These are phyloP conservation scores for Parnassius apollo DNA, from an alignment of 2,888 invertebrate genomes.

Conservation along the genomic window DNA sequence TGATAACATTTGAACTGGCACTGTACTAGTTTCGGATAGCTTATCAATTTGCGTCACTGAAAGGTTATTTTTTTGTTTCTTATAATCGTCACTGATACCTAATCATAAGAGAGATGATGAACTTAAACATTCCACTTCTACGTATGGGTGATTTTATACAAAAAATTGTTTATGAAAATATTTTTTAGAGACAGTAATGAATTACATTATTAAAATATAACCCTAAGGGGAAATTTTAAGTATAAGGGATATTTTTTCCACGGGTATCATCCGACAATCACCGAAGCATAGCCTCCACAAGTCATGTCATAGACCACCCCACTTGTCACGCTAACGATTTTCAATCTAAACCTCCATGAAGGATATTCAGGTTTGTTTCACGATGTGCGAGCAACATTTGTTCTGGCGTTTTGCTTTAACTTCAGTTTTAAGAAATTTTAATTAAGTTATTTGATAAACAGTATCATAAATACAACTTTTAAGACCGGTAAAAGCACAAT, in stretches of 20 bases:
- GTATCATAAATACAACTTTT: too few species aligned
- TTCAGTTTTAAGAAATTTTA: too few species aligned
- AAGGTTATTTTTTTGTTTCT: slow-evolving; percentile 39
- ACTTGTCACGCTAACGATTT: slow-evolving; percentile 68
- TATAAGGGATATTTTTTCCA: slow-evolving; percentile 44
- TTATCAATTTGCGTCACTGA: slow-evolving; percentile 74
- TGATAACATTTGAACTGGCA: slow-evolving; percentile 64
- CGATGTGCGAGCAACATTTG: not conserved
- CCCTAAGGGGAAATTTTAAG: too few species aligned
- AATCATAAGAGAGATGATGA: not conserved
- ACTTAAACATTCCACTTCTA: not conserved
- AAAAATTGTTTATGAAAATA: not conserved
- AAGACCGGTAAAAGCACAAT: too few species aligned
- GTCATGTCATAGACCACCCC: slow-evolving; percentile 75
- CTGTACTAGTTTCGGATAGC: slow-evolving; percentile 70
- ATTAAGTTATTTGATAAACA: too few species aligned
- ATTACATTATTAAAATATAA: too few species aligned
- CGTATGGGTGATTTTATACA: not conserved
- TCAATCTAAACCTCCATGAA: slow-evolving; percentile 26
- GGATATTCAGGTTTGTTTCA: slow-evolving; percentile 25
- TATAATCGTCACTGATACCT: not conserved
- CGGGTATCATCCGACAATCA: slow-evolving; percentile 49
- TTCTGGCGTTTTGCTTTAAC: not conserved
- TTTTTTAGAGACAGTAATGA: slow-evolving; percentile 31
- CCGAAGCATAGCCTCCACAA: slow-evolving; percentile 66